Evolutionary conservation across 2,113 vertebrate genomes (phyloP), one percentile per base, ranked within the genome.

Genomic region (Pogona vitticeps): DNA sequence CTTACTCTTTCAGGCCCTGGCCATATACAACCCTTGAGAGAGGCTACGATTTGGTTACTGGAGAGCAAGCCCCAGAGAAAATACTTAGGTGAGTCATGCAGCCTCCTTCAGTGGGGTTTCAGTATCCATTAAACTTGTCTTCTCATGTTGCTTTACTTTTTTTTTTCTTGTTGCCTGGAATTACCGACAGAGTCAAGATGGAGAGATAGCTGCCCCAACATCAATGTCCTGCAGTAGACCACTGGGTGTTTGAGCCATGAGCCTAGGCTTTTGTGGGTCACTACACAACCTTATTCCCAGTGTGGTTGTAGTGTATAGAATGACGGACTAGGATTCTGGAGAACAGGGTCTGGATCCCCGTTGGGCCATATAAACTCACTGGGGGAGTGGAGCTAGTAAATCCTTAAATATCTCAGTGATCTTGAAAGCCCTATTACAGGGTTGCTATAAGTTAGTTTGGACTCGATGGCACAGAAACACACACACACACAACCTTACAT

Each of bases 31-130:
- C 98, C 0, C 95, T 99, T 0, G 99, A 99, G 93, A 97, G 97
- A 79, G 99, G 99, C 61, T 99, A 99, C 1, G 98, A 99, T 93
- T 94, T 99, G 93, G 98, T 99, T 83, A 99, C 98, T 2, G 98
- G 98, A 73, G 97, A 98, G 86, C 99, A 99, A 93, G 98, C 99
- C 0, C 98, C 99, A 0, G 99, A 99, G 95, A 99, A 98, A 94
- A 99, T 99, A 83, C 98, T 99, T 97, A 98, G 99, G 99, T 99
- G 96, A 92, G 95, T 85, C 72, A 33, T 52, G 52, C 67, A n/a
- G 75, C 23, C 28, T 2, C 2, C 71, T 73, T 6, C 4, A 1
- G 23, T 67, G 8, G 14, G 0, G 67, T 83, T 18, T 6, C 10
- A 12, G 14, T 23, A 26, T 23, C 20, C 17, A 8, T 20, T 14